These are phyloP conservation scores for Coregonus ussuriensis DNA, from an alignment of 2,797 vertebrate genomes.

Conservation along the genomic window DNA sequence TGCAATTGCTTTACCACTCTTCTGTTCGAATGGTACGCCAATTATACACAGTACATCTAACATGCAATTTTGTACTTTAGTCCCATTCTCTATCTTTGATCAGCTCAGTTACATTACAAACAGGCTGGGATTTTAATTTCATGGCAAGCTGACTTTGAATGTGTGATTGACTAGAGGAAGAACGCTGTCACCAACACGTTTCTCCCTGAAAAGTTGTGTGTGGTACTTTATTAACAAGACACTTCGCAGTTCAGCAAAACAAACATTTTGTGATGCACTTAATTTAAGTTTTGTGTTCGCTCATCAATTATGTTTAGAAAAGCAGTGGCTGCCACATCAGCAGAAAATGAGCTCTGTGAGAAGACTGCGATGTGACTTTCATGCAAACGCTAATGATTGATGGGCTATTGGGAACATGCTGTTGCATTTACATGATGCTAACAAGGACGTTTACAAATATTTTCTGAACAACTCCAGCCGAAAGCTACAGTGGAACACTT, in stretches of 20 bases:
- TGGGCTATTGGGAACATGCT: constrained; percentile 27
- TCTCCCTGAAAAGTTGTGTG: constrained; percentile 24
- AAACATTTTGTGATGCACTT: constrained; percentile 43
- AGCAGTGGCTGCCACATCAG: constrained; percentile 54
- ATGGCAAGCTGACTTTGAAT: constrained; percentile 29
- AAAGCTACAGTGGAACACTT: constrained; percentile 1
- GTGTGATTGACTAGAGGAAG: constrained; percentile 21
- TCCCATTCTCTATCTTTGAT: not conserved
- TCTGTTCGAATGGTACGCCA: constrained; percentile 13
- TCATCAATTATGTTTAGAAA: constrained; percentile 48
- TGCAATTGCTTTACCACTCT: constrained; percentile 3
- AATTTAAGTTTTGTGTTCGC: constrained; percentile 30
- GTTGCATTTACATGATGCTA: constrained; percentile 51
- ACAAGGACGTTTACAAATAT: constrained; percentile 34
- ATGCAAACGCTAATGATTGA: constrained; percentile 61
- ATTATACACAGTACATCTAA: constrained; percentile 33
- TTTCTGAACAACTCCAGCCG: constrained; percentile 23
- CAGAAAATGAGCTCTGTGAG: constrained; percentile 40
- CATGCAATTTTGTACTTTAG: constrained; percentile 18
- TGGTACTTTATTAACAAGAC: constrained; percentile 37
- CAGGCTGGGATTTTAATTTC: constrained; percentile 33
- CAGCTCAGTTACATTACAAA: constrained; percentile 35
- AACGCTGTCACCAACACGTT: constrained; percentile 34
- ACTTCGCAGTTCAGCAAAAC: constrained; percentile 5
- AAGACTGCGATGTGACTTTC: constrained; percentile 49